Evolutionary conservation across 2,113 vertebrate genomes (phyloP), one percentile per base, ranked within the genome.

Genomic region (Boleophthalmus pectinirostris): DNA sequence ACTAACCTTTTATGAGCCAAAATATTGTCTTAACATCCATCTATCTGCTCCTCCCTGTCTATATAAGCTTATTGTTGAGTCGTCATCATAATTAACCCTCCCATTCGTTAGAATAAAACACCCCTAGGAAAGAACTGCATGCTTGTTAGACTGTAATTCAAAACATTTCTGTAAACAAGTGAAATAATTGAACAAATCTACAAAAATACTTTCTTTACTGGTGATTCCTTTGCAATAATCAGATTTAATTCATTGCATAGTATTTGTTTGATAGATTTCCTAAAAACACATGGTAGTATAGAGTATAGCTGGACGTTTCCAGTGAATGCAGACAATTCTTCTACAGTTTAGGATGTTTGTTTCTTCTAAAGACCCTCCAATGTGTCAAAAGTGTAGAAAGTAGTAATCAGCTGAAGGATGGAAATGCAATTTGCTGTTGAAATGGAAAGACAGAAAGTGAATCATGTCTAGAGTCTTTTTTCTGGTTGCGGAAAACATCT

Each of bases 81-180:
- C 75, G 46, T 51, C 57, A 76, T 66, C 60, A 29, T 84, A 83
- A 88, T 86, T 85, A 84, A 72, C 79, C 77, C 79, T 70, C 78
- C 77, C 73, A 79, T 71, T 70, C 67, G 49, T 78, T 73, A 69
- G 69, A 78, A 78, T 74, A 33, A 80, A 79, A 82, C 68, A 78
- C 76, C 82, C 85, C 60, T 0, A 10, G 68, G 84, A 54, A 84
- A 72, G 63, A 74, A 65, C 13, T 15, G 73, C 73, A 81, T 54
- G 74, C 75, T 71, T 81, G 76, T 86, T 89, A 78, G 82, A 78
- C 69, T 74, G 82, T 20, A 60, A 78, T 86, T 84, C 73, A 72
- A 74, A 69, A 63, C 66, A 83, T 82, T 75, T 86, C 81, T 80
- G 71, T 38, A 70, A 69, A 64, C 45, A 46, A 45, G 61, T 57